Base-by-base conservation (phyloP, 1,140 invertebrate genomes). In the Amphibalanus amphitrite region DNA sequence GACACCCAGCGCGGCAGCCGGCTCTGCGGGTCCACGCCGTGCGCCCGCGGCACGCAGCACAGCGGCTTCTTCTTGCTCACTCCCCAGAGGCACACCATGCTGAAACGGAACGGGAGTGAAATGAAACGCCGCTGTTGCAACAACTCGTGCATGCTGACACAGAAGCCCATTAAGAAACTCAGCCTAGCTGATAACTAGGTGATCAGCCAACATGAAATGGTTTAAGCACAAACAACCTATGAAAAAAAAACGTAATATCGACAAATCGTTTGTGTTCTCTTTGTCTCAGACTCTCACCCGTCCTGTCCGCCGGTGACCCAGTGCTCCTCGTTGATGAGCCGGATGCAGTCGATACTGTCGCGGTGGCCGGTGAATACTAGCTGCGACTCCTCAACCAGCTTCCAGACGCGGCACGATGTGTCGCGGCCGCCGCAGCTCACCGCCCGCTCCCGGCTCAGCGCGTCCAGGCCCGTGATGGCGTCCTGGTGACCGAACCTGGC, bases 311-410 rank as follows among this genome's bases (percentile, higher is more conserved):
- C 90, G 13, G 92, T 91, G 0, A 97, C 81, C 82, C 98, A 98
- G 80, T 91, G 87, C 73, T 93, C 88, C 78, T 97, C 93, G 81
- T 96, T 94, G 29, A 98, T 87, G 33, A 96, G 82, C 78, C 88
- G 90, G 0, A 97, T 90, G 77, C 83, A 85, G 81, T 98, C 95
- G 69, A 97, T 88, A 74, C 88, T 92, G 65, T 88, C 88, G 71
- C 81, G 79, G 74, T 88, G 86, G 0, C 88, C 90, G 78, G 95
- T 92, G 79, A 91, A 98, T 73, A 97, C 89, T 10, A 98, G 82
- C 78, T 98, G 95, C 68, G 94, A 96, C 79, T 98, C 95, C 82
- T 98, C 95, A 0, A 89, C 86, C 72, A 98, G 90, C 81, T 98
- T 97, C 94, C 95, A 98, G 75, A 98, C 86, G 74, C 94, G 84